Conservation (phyloP, 2,113 vertebrate species). For the Chinchilla lanigera region DNA sequence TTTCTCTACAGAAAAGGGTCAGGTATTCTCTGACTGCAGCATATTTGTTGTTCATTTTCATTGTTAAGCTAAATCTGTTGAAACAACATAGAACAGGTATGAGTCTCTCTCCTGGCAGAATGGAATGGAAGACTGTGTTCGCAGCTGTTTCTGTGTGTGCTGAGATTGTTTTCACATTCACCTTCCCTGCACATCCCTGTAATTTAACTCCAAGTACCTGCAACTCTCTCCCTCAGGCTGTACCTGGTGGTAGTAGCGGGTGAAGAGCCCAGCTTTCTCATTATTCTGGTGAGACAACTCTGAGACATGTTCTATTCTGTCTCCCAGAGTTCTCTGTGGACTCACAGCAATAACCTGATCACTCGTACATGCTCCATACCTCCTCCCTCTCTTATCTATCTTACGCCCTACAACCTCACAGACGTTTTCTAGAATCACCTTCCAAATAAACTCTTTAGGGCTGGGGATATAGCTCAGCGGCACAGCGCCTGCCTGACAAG, state of each 20-base stretch:
- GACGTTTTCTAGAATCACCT: not conserved
- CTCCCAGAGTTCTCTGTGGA: not conserved
- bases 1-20: slow-evolving; percentile 63
- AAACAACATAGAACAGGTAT: not conserved
- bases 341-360: not conserved
- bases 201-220: not conserved
- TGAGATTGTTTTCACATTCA: not conserved
- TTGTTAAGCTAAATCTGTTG: slow-evolving; percentile 52
- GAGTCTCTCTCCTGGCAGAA: not conserved
- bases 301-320: not conserved
- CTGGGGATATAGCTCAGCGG: no score
- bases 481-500: no score
- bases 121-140: not conserved
- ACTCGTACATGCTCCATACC: not conserved
- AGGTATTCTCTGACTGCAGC: slow-evolving; percentile 10
- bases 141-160: not conserved
- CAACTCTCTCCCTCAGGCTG: not conserved
- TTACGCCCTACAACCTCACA: not conserved
- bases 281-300: not conserved
- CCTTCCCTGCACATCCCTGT: not conserved
- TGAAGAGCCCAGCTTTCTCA: not conserved
- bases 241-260: not conserved
- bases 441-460: not conserved
- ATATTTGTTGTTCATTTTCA: slow-evolving; percentile 56
- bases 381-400: not conserved